Percentiles rank a stretch among this genome's conserved stretches.
phyloP scores from a whole-genome alignment of 30 jellyfish, hydroid and myxozoan species.

The Turritopsis rubra region DNA sequence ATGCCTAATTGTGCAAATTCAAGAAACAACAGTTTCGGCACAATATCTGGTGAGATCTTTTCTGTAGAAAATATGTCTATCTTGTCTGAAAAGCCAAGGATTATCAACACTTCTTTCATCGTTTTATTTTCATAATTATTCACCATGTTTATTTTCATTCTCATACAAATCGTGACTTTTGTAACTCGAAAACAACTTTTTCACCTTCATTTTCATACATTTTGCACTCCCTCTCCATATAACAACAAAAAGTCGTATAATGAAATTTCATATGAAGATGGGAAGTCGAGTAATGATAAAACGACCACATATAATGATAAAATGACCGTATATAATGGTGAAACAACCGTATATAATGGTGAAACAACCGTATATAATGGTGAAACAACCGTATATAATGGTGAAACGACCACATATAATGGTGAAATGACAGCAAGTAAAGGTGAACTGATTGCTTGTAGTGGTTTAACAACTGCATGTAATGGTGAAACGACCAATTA shows the following conservation, averaged over 20 bases:
- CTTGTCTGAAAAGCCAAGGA: conserved; percentile 28
- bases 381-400: conserved; percentile 3
- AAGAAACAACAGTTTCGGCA: conserved; percentile 30
- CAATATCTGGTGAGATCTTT: conserved; percentile 44
- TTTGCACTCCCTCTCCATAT: neutral
- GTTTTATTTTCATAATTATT: neutral
- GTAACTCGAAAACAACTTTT: conserved; percentile 9
- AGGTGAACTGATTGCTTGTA: neutral
- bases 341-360: no score
- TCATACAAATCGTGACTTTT: neutral
- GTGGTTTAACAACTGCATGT: neutral
- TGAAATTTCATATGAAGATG: conserved; percentile 5
- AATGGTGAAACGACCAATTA: neutral
- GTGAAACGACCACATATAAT: neutral
- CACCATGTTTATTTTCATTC: neutral
- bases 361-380: neutral
- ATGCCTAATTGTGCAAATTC: conserved; percentile 32
- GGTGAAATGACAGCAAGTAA: neutral
- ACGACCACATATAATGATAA: neutral
- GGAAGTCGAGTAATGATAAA: neutral
- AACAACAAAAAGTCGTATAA: neutral
- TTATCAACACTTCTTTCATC: conserved; percentile 9
- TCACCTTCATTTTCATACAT: no score
- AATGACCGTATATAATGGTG: neutral
- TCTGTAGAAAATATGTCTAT: no score